phyloP scores from a whole-genome alignment of 2,113 vertebrate genomes.

The Phasianus colchicus region DNA sequence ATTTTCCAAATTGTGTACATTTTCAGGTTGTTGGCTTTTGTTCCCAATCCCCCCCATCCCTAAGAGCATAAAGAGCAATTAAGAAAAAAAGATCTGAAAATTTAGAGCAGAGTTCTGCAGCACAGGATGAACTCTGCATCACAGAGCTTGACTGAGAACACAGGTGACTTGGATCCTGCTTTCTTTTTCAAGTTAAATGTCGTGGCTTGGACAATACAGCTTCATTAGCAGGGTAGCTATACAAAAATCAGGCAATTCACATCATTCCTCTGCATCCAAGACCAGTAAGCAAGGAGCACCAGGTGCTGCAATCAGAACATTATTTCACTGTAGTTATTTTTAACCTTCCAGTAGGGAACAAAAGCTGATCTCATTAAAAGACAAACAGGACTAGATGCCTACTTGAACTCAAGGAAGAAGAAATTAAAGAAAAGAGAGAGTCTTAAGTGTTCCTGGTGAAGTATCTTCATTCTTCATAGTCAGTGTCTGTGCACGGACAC shows the following conservation, averaged over 20 bases:
- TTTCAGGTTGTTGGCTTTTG: not conserved
- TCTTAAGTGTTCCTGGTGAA: not conserved
- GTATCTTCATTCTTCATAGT: rapidly evolving
- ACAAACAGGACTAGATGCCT: not conserved
- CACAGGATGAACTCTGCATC: not conserved
- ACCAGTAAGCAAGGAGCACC: not conserved
- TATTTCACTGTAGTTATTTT: not conserved
- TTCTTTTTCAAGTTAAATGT: not conserved
- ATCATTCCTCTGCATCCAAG: not conserved
- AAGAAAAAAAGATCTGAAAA: not conserved
- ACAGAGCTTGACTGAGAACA: not conserved
- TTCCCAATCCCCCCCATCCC: too few relatives aligned
- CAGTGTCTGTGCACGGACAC: not conserved
- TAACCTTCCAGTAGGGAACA: constrained; percentile 10
- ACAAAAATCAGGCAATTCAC: not conserved
- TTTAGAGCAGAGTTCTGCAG: not conserved
- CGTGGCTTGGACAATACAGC: not conserved
- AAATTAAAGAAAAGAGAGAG: not conserved
- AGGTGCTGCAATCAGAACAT: not conserved
- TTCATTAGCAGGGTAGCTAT: not conserved
- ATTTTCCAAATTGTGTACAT: not conserved
- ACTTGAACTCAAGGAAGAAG: constrained; percentile 12
- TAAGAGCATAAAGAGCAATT: not conserved
- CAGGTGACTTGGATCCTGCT: not conserved
- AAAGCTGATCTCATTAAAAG: not conserved